Percentiles rank a stretch among this genome's conserved stretches.
Conservation (phyloP, 2,888 invertebrate genomes). For the Cremastinae sp. region DNA sequence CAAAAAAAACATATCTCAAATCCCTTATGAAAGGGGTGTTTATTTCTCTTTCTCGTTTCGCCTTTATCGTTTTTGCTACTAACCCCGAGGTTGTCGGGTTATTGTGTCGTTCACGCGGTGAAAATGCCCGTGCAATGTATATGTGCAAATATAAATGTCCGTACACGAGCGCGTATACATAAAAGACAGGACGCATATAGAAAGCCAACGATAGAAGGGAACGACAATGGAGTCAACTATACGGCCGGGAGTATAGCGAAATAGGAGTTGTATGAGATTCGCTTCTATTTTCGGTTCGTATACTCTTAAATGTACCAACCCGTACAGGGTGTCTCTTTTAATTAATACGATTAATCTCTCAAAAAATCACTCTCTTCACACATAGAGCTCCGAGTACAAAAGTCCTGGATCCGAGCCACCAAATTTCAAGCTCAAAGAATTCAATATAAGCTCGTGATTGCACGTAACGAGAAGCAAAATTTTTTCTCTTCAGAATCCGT, state of each 20-base stretch:
- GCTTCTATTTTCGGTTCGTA: conserved; percentile 44
- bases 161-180: neutral
- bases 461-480: too few species aligned
- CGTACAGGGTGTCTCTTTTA: neutral
- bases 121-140: conserved; percentile 20
- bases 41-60: conserved; percentile 37
- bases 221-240: conserved; percentile 48
- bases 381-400: too few species aligned
- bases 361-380: too few species aligned
- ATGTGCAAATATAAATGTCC: conserved; percentile 13
- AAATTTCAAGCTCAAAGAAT: too few species aligned
- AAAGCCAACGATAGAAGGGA: conserved; percentile 44
- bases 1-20: too few species aligned
- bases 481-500: too few species aligned
- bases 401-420: too few species aligned
- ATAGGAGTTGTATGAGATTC: conserved; percentile 48
- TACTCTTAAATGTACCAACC: conserved; percentile 9
- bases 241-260: conserved; percentile 47
- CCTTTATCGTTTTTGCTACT: conserved; percentile 31
- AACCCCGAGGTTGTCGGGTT: conserved; percentile 35
- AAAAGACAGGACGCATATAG: conserved; percentile 4
- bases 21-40: conserved; percentile 24
- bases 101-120: conserved; percentile 39
- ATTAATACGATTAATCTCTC: neutral
- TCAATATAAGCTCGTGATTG: too few species aligned